Percentiles rank a stretch among this genome's conserved stretches.
phyloP scores from a whole-genome alignment of 2,888 invertebrate species.

The Galeruca laticollis region DNA sequence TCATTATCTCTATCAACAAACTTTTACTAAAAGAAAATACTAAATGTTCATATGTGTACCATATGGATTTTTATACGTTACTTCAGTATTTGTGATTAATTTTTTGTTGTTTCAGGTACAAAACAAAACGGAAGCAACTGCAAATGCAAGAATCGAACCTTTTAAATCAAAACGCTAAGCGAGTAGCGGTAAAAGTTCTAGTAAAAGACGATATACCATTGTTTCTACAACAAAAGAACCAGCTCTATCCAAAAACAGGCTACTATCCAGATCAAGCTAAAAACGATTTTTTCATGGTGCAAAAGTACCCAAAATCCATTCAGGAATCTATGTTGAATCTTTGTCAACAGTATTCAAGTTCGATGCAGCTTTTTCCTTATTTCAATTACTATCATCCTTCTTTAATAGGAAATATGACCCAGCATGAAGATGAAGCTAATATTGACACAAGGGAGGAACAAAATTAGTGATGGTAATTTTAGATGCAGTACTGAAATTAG shows the following conservation, averaged over 20 bases:
- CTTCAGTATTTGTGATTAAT: too few species aligned
- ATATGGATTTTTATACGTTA: too few species aligned
- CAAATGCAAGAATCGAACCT: constrained; percentile 81
- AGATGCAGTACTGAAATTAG: not conserved
- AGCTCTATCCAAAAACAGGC: constrained; percentile 54
- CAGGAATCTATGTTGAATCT: constrained; percentile 66
- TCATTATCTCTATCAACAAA: too few species aligned
- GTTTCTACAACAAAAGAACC: constrained; percentile 61
- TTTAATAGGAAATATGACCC: constrained; percentile 54
- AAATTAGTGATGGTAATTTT: not conserved
- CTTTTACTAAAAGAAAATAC: too few species aligned
- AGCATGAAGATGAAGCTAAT: constrained; percentile 57
- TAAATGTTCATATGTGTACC: too few species aligned
- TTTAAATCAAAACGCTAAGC: constrained; percentile 78
- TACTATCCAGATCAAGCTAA: constrained; percentile 58
- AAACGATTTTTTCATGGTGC: constrained; percentile 57
- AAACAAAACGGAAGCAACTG: constrained; percentile 93
- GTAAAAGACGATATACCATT: constrained; percentile 85
- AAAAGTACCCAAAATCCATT: constrained; percentile 63
- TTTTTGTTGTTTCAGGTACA: constrained; percentile 70
- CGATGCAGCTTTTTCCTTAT: constrained; percentile 65
- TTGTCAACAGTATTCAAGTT: constrained; percentile 65
- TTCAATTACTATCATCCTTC: constrained; percentile 66
- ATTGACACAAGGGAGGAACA: constrained; percentile 51
- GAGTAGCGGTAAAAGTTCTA: constrained; percentile 92